Conservation (phyloP, 2,113 vertebrate genomes). For the Dolichallabes microphthalmus region DNA sequence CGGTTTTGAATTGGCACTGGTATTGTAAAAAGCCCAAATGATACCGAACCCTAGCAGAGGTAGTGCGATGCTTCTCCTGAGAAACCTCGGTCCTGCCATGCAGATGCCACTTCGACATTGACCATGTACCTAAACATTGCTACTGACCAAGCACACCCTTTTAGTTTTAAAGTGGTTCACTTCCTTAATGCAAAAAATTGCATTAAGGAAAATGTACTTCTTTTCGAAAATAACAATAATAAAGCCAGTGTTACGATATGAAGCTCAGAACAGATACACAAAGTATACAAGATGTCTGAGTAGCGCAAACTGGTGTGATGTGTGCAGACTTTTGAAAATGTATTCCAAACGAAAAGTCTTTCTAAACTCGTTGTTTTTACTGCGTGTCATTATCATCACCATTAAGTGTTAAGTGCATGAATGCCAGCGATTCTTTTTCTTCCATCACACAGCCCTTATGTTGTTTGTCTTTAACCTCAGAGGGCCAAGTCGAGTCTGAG, state of each 20-base stretch:
- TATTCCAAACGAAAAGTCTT: neutral
- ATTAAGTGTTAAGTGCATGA: neutral
- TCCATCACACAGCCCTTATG: neutral
- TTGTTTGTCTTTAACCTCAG: constrained; percentile 47
- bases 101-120: too few relatives aligned
- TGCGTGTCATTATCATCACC: neutral
- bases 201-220: neutral
- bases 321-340: neutral
- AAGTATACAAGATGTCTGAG: neutral
- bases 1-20: too few relatives aligned
- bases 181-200: too few relatives aligned
- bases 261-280: neutral
- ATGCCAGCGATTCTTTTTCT: neutral
- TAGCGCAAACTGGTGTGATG: neutral
- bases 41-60: too few relatives aligned
- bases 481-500: constrained; percentile 56
- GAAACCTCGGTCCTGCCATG: too few relatives aligned
- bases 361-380: neutral
- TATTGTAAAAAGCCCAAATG: too few relatives aligned
- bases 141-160: too few relatives aligned
- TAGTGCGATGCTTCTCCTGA: too few relatives aligned
- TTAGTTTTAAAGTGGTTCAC: neutral
- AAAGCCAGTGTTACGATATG: neutral
- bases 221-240: neutral
- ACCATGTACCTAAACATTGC: too few relatives aligned